phyloP scores from a whole-genome alignment of 2,888 invertebrate species.

The Sphaerophoria taeniata region DNA sequence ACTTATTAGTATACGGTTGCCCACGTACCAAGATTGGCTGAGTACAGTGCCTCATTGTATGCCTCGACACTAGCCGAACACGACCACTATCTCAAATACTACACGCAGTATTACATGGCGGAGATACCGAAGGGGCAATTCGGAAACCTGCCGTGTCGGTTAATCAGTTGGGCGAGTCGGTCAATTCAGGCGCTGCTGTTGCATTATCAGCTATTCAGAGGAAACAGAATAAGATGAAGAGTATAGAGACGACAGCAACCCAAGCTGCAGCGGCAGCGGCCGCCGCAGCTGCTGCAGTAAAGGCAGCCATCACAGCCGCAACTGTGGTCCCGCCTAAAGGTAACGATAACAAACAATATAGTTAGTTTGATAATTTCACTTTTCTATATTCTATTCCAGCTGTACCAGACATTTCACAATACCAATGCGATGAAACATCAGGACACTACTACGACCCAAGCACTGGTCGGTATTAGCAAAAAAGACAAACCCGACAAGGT shows the following conservation, averaged over 20 bases:
- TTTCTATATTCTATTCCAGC: slow-evolving; percentile 77
- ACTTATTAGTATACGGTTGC: slow-evolving; percentile 84
- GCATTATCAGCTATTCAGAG: slow-evolving; percentile 92
- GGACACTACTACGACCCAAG: slow-evolving; percentile 98
- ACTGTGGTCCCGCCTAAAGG: slow-evolving; percentile 79
- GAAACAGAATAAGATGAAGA: slow-evolving; percentile 81
- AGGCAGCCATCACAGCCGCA: slow-evolving; percentile 80
- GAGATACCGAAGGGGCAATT: slow-evolving; percentile 81
- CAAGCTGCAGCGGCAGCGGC: slow-evolving; percentile 80
- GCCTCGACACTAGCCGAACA: slow-evolving; percentile 89
- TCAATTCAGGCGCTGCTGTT: slow-evolving; percentile 94
- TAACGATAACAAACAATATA: slow-evolving; percentile 81
- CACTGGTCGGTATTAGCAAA: slow-evolving; percentile 93
- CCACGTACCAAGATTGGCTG: slow-evolving; percentile 89
- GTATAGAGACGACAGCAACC: slow-evolving; percentile 80
- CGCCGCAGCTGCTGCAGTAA: slow-evolving; percentile 79
- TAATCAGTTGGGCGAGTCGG: slow-evolving; percentile 82
- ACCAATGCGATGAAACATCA: slow-evolving; percentile 96
- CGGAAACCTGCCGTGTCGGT: slow-evolving; percentile 78
- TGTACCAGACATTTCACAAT: slow-evolving; percentile 94
- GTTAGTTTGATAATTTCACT: slow-evolving; percentile 76
- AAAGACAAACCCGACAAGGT: slow-evolving; percentile 95
- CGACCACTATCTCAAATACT: slow-evolving; percentile 88
- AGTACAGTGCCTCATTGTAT: slow-evolving; percentile 90
- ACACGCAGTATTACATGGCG: slow-evolving; percentile 88